Evolutionary conservation across 2,888 invertebrate genomes (phyloP).

Genomic region (Dermolepida albohirtum): DNA sequence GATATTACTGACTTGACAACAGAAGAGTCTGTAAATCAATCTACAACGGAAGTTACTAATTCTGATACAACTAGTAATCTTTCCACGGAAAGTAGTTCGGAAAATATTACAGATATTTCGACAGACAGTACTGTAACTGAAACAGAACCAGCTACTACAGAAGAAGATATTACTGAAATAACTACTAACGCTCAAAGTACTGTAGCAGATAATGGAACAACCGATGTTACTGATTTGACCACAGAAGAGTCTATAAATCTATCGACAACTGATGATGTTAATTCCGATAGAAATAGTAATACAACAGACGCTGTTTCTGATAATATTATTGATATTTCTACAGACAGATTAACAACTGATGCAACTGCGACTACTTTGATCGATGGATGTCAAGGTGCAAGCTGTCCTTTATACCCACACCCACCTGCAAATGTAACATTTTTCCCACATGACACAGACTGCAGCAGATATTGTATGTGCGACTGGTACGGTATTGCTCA

Average conservation of each 20-base stretch:
- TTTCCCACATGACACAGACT: constrained; percentile 1
- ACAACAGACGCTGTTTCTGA: background rate
- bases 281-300: no score
- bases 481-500: constrained; percentile 19
- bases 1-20: no score
- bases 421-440: constrained; percentile 8
- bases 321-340: no score
- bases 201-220: no score
- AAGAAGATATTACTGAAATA: background rate
- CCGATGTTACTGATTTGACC: no score
- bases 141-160: background rate
- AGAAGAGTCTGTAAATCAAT: no score
- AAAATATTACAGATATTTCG: background rate
- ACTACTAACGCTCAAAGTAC: no score
- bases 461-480: constrained; percentile 36
- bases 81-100: no score
- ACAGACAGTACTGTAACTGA: background rate
- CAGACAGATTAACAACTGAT: no score
- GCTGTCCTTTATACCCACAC: background rate
- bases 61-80: background rate
- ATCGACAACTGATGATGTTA: no score
- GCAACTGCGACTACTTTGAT: no score
- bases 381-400: background rate
- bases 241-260: no score
- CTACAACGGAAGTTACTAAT: background rate